Evolutionary conservation across 2,797 vertebrate genomes (phyloP).

Genomic region (Enteromius afrohamiltoni): DNA sequence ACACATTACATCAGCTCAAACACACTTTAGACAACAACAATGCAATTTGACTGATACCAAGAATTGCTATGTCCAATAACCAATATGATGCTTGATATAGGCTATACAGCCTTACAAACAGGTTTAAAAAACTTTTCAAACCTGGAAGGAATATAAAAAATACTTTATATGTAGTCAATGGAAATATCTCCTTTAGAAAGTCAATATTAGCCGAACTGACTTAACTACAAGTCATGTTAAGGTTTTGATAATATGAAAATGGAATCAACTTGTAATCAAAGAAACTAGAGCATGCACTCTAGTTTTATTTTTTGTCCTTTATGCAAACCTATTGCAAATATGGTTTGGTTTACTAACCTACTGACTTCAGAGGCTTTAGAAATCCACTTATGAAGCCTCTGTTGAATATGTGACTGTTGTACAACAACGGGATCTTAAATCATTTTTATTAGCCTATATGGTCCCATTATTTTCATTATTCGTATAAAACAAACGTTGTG

Average conservation of each 20-base stretch:
- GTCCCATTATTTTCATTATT: not conserved
- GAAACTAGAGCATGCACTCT: not conserved
- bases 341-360: constrained; percentile 35
- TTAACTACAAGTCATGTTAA: not conserved
- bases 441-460: not conserved
- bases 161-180: not conserved
- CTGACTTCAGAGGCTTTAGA: constrained; percentile 3
- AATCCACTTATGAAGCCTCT: not conserved
- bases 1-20: not conserved
- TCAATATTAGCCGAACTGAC: not conserved
- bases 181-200: not conserved
- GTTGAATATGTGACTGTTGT: not conserved
- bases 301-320: not conserved
- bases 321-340: not conserved
- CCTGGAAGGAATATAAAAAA: not conserved
- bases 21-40: not conserved
- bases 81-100: not conserved
- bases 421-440: not conserved
- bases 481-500: not conserved
- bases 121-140: not conserved
- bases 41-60: not conserved
- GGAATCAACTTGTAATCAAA: not conserved
- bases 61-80: not conserved
- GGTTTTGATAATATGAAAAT: not conserved
- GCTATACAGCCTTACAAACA: not conserved